A percentile compares a stretch with the other conserved stretches of the same genome.
Evolutionary conservation across 2,888 invertebrate genomes (phyloP).

Genomic region (Biston betularia): DNA sequence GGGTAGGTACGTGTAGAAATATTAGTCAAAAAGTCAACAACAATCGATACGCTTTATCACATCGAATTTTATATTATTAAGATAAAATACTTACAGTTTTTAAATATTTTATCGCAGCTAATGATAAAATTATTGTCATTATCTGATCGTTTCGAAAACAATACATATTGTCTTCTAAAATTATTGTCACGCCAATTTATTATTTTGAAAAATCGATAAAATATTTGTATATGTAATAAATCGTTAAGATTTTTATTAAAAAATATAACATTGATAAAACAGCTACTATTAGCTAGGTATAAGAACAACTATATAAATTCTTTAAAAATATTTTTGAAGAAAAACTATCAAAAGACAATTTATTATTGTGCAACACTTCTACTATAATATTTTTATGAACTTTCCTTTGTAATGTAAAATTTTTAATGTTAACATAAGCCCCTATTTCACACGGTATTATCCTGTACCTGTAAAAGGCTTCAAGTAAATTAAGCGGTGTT

Average conservation of each 20-base stretch:
- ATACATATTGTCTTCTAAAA: background rate
- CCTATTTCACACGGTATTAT: constrained; percentile 16
- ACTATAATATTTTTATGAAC: background rate
- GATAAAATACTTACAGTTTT: constrained; percentile 22
- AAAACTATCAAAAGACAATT: constrained; percentile 6
- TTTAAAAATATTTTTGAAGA: constrained; percentile 4
- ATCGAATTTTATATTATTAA: constrained; percentile 55
- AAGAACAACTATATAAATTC: constrained; percentile 7
- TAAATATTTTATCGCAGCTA: constrained; percentile 6
- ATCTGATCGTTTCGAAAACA: background rate
- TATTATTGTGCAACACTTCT: background rate
- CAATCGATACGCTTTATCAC: constrained; percentile 57
- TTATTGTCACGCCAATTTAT: constrained; percentile 5
- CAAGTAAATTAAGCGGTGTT: too few species aligned
- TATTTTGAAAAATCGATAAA: background rate
- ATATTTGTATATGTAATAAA: background rate
- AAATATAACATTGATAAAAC: constrained; percentile 17
- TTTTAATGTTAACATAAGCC: constrained; percentile 23
- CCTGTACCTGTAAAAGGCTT: too few species aligned
- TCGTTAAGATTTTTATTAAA: constrained; percentile 1
- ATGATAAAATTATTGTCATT: constrained; percentile 21
- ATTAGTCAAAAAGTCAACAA: constrained; percentile 54
- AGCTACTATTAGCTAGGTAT: constrained; percentile 11
- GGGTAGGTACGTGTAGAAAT: constrained; percentile 30
- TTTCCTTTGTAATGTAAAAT: background rate